Conservation (phyloP, 2,888 invertebrate species). For the Sinotaia quadrata region DNA sequence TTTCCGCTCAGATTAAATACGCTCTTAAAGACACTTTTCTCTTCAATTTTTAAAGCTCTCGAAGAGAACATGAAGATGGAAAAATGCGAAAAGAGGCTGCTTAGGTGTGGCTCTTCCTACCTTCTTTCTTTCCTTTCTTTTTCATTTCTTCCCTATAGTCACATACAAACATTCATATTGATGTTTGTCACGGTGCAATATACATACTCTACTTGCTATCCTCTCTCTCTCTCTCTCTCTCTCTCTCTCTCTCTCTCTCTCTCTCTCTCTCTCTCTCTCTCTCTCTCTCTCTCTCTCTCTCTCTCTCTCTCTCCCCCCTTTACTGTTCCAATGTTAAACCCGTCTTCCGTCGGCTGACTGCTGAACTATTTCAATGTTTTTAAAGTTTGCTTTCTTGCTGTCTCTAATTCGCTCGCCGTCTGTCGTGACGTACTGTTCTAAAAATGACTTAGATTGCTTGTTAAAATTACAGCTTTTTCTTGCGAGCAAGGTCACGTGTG, state of each 20-base stretch:
- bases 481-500: too few relatives aligned
- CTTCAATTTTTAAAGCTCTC: too few relatives aligned
- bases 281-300: constrained; percentile 17
- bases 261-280: constrained; percentile 11
- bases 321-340: too few relatives aligned
- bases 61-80: too few relatives aligned
- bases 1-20: too few relatives aligned
- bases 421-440: too few relatives aligned
- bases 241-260: background rate
- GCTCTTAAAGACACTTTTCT: too few relatives aligned
- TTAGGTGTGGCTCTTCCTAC: background rate
- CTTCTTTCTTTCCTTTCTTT: constrained; percentile 9
- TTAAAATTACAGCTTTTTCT: too few relatives aligned
- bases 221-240: constrained; percentile 8
- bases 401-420: constrained; percentile 2
- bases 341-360: background rate
- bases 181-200: background rate
- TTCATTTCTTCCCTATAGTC: background rate
- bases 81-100: background rate
- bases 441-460: too few relatives aligned
- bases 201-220: background rate
- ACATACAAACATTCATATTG: too few relatives aligned
- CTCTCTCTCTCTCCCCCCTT: constrained; percentile 1
- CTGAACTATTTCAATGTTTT: constrained; percentile 2
- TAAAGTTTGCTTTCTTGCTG: constrained; percentile 6